These are phyloP conservation scores for Globodera rostochiensis DNA, from an alignment of 1,140 invertebrate species.

Conservation along the genomic window DNA sequence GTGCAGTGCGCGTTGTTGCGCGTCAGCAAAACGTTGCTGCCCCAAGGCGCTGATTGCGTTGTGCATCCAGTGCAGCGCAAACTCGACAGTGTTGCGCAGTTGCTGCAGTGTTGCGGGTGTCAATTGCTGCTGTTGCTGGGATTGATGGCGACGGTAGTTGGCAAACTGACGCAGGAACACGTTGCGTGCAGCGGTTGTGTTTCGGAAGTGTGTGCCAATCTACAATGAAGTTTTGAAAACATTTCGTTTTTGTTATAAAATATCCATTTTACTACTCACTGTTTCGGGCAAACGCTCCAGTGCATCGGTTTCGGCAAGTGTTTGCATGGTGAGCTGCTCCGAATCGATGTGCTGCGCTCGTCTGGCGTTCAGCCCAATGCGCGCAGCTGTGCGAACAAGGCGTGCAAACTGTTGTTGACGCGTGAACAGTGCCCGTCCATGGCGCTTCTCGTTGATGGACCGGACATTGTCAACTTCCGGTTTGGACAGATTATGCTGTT, in stretches of 20 bases:
- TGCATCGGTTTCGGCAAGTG: slow-evolving; percentile 27
- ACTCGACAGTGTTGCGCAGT: slow-evolving; percentile 48
- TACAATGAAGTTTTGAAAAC: background rate
- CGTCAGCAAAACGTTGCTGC: background rate
- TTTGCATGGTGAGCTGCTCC: slow-evolving; percentile 29
- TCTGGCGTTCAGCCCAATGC: slow-evolving; percentile 36
- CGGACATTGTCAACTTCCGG: background rate
- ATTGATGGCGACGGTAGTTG: slow-evolving; percentile 18
- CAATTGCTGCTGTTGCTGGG: slow-evolving; percentile 38
- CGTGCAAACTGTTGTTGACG: slow-evolving; percentile 44
- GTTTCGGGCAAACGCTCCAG: background rate
- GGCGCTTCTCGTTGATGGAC: slow-evolving; percentile 48
- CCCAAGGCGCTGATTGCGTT: slow-evolving; percentile 32
- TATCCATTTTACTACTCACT: background rate
- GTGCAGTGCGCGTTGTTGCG: background rate
- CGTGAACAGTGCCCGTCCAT: slow-evolving; percentile 49
- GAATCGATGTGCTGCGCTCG: slow-evolving; percentile 39
- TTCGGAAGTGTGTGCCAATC: slow-evolving; percentile 37
- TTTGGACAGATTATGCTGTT: background rate
- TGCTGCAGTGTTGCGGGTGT: slow-evolving; percentile 36
- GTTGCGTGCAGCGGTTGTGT: slow-evolving; percentile 42
- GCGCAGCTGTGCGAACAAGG: slow-evolving; percentile 26
- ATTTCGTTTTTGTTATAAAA: background rate
- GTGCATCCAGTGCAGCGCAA: slow-evolving; percentile 42
- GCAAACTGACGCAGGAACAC: slow-evolving; percentile 42